Base-by-base conservation (phyloP, 1,140 invertebrate species). In the Penaeus vannamei region DNA sequence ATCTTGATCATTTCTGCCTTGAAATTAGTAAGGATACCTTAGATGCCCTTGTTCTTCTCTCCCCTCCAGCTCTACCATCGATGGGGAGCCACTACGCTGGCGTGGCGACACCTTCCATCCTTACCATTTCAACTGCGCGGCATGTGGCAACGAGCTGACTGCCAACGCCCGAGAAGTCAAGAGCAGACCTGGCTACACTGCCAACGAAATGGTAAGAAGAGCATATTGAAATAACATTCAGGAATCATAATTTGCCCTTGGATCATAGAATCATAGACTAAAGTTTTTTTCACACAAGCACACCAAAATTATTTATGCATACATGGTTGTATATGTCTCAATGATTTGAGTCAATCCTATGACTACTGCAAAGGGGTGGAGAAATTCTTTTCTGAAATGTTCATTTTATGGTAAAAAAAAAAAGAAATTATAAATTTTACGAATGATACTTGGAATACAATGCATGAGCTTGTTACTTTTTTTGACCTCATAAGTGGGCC, bases 41-140 rank as follows among this genome's bases (percentile, higher is more conserved):
- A 95, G 95, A 90, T 95, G 95, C 91, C 94, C 42, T 42, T 17
- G 23, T 76, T 53, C 8, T 53, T 29, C 62, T 19, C 59, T n/a
- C 17, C 23, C 36, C 20, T 29, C 46, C 87, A 86, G 90, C 59
- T 84, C 86, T 29, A 95, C 99, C 4, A 99, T 99, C 92, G 98
- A 99, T 93, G 98, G 98, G 91, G 97, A 98, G 91, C 98, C 98
- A 69, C 94, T 99, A 90, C 96, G 98, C 91, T 99, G 97, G 94
- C 96, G 98, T 72, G 98, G 98, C 59, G 99, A 99, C 94, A 97
- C 98, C 2, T 99, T 98, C 94, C 99, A 99, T 94, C 97, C 98
- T 0, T 99, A 99, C 94, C 99, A 99, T 93, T 99, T 99, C 94
- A 99, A 98, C 92, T 99, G 99, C 93, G 97, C 97, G 61, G 95